Evolutionary conservation across 1,140 invertebrate genomes (phyloP), one percentile per base, ranked within the genome.

Genomic region (Agraylea sexmaculata): DNA sequence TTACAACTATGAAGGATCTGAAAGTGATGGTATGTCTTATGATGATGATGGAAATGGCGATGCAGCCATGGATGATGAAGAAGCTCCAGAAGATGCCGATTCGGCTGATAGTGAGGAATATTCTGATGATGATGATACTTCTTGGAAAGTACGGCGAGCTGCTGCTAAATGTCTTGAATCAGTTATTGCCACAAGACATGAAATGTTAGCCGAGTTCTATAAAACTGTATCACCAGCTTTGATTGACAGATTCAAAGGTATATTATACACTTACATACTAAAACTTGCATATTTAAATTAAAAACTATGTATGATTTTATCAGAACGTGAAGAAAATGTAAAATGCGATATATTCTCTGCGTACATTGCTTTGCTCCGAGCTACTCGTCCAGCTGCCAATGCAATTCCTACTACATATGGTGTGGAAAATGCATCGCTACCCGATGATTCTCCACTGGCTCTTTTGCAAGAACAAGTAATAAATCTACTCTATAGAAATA

Each of bases 41-140:
- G 37, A 66, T 28, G 78, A 64, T 21, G 75, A 77, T 45, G 71
- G 68, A 27, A 74, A 77, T 40, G 73, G 74, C 21, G 70, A 80
- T 29, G 66, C 71, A 44, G 66, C 54, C 23, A 77, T 71, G 71
- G 77, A 78, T 37, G 66, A 66, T 45, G 83, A 73, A 69, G 74
- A 77, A 40, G 75, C 71, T 43, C 75, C 74, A 45, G 75, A 75
- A 43, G 77, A 79, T 43, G 75, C 74, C 22, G 77, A 84, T 11
- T 79, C 84, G 42, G 83, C 75, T 28, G 80, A 80, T 28, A 90
- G 92, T 47, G 88, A 92, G 52, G 88, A 92, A 52, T 98, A 96
- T 58, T 95, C 90, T 23, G 93, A 98, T 62, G 93, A 97, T 66
- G 96, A 99, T 60, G 96, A 99, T 59, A 93, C 99, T 84, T 94